phyloP scores from a whole-genome alignment of 2,113 vertebrate species.

The Phoenicopterus ruber region DNA sequence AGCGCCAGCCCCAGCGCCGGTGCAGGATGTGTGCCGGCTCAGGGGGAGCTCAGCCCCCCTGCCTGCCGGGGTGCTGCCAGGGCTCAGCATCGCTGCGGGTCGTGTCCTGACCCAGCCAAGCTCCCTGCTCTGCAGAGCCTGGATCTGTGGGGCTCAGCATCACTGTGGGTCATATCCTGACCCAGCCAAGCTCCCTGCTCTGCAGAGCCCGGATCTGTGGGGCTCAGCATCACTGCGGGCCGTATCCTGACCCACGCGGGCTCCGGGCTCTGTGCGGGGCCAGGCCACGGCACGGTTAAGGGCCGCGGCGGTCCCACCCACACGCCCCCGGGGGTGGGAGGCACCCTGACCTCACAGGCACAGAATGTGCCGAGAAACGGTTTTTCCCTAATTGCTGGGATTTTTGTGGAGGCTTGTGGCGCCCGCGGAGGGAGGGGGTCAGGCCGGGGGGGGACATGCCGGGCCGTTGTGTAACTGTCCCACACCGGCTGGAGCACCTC shows the following conservation, averaged over 20 bases:
- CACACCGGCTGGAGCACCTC: conserved; percentile 1
- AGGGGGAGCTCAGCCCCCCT: not conserved
- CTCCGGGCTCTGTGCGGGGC: not conserved
- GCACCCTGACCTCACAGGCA: conserved; percentile 62
- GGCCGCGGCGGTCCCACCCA: conserved; percentile 4
- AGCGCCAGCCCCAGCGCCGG: not conserved
- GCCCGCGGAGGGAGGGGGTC: not conserved
- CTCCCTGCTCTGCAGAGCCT: not conserved
- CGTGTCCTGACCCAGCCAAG: not conserved
- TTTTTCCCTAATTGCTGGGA: conserved; percentile 43
- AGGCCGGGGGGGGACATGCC: not conserved
- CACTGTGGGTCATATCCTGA: accelerated
- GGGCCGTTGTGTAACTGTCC: not conserved
- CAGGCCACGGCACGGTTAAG: conserved; percentile 15
- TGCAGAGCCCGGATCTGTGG: not conserved
- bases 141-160: not conserved
- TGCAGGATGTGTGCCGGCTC: not conserved
- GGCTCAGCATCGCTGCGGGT: not conserved
- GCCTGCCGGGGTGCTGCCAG: not conserved
- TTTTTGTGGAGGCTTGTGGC: conserved; percentile 58
- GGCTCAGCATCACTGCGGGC: not conserved
- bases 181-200: not conserved
- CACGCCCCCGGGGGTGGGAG: conserved; percentile 54
- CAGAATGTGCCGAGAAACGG: conserved; percentile 68
- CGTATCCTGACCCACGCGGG: accelerated